A percentile compares a stretch with the other conserved stretches of the same genome.
Conservation (phyloP, 1,140 invertebrate species). For the Lepidurus couesii region DNA sequence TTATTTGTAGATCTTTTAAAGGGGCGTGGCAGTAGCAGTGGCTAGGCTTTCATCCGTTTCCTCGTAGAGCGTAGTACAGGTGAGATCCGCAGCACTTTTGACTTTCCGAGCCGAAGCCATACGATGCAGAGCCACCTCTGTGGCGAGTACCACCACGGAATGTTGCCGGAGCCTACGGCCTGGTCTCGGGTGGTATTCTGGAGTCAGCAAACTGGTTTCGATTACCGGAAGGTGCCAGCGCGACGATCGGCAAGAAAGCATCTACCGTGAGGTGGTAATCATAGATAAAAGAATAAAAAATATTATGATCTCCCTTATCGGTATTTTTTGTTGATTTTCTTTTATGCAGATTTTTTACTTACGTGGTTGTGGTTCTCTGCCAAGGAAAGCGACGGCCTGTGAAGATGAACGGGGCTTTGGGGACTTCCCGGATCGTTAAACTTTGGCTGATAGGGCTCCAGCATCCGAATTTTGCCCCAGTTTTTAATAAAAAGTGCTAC, state of each 20-base stretch:
- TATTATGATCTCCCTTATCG: neutral
- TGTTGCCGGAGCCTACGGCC: neutral
- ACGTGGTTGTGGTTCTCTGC: neutral
- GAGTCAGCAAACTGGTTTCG: neutral
- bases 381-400: neutral
- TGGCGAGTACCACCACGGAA: neutral
- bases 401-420: slow-evolving; percentile 1
- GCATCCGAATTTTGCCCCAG: slow-evolving; percentile 36
- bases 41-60: neutral
- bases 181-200: neutral
- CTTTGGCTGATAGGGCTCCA: slow-evolving; percentile 36
- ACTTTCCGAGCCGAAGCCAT: neutral
- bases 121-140: neutral
- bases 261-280: neutral
- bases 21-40: neutral
- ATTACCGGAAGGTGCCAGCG: neutral
- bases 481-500: slow-evolving; percentile 76
- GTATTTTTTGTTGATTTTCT: neutral
- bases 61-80: neutral
- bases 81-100: slow-evolving; percentile 8
- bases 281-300: neutral
- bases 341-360: neutral
- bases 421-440: slow-evolving; percentile 29
- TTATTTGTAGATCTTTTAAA: neutral
- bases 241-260: neutral